Base-by-base conservation (phyloP, 2,797 vertebrate genomes). In the Limosa lapponica region DNA sequence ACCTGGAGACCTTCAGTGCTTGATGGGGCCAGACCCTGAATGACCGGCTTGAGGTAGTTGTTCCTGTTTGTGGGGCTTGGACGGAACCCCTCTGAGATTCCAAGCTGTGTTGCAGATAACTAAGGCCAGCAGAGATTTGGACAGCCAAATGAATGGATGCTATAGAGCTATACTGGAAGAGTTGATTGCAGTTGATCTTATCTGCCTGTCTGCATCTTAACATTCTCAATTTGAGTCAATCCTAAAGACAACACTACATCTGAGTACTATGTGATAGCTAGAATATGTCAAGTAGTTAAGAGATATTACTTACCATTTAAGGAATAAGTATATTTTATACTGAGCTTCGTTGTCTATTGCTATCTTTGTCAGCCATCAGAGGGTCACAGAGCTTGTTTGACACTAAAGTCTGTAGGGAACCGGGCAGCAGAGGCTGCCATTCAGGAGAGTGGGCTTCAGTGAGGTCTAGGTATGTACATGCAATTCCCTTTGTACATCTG, bases 171-270 rank as follows among this genome's bases (percentile, higher is more conserved):
- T 34, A n/a, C 46, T 62, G 51, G 11, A 49, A 28, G 72, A 69
- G 10, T 15, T 84, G 28, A 11, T 78, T 85, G 27, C 7, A 39
- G 23, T 11, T 82, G 22, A 8, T 90, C 19, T 69, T 87, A 46
- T 1, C 28, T 0, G 0, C 3, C 0, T 27, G 5, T 66, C 23
- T 89, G 51, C 11, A 41, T 70, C 22, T 52, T 85, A 77, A 30
- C 3, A 23, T 67, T 62, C 30, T 66, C 6, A 32, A 12, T 32
- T 41, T n/a, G 23, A 67, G 65, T 59, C 19, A 41, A 4, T 72
- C 54, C 41, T 30, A 44, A 81, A 71, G 39, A 39, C 11, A 69
- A 4, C 7, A 5, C 23, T 62, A 4, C 2, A 1, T 27, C 16
- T 24, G 14, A 64, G n/a, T 79, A 51, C 44, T 67, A 16, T 48